phyloP scores from a whole-genome alignment of 2,113 vertebrate genomes.

The Machaerirhynchus nigripectus region DNA sequence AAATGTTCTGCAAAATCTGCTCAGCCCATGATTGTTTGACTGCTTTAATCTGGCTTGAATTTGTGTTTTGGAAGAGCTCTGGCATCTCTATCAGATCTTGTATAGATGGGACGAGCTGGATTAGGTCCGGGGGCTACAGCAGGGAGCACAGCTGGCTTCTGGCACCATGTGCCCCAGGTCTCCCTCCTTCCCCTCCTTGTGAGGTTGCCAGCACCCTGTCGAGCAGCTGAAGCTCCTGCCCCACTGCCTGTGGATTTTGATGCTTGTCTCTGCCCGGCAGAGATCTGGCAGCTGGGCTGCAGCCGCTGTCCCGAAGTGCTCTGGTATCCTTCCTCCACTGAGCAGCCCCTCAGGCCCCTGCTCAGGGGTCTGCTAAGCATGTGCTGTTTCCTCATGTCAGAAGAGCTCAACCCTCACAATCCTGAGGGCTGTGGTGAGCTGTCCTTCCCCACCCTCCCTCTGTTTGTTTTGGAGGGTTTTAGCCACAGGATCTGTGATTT shows the following conservation, averaged over 20 bases:
- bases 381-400: fast-evolving
- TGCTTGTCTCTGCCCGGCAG: not conserved
- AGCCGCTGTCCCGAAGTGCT: not conserved
- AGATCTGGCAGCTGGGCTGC: not conserved
- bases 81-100: fast-evolving
- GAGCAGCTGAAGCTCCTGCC: not conserved
- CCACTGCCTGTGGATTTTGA: fast-evolving
- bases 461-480: not conserved
- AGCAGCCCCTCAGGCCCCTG: not conserved
- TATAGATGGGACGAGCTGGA: not conserved
- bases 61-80: not conserved
- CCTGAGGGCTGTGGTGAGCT: not conserved
- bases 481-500: not conserved
- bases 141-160: not conserved
- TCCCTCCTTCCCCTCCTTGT: not conserved
- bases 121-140: not conserved
- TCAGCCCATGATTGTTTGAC: fast-evolving
- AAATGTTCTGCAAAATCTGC: not conserved
- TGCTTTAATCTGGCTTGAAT: not conserved
- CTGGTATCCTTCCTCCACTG: not conserved
- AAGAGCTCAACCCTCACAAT: not conserved
- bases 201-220: fast-evolving
- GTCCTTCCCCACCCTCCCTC: not conserved
- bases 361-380: not conserved
- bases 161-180: not conserved